Evolutionary conservation across 2,797 vertebrate genomes (phyloP), one percentile per base, ranked within the genome.

Genomic region (Pipistrellus pipistrellus): DNA sequence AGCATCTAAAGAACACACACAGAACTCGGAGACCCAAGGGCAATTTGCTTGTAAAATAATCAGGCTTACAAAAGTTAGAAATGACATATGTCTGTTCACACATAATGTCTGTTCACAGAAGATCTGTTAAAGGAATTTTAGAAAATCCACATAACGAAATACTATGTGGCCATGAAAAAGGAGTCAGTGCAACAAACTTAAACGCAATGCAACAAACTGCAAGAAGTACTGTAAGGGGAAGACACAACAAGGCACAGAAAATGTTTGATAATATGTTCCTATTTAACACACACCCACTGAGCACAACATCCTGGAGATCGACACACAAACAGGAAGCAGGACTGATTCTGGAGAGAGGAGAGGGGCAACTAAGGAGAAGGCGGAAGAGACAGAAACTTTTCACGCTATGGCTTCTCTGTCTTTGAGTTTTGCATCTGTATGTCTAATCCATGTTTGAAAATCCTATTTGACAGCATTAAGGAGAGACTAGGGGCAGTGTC

Each of bases 121-220:
- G 9, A 21, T 9, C 25, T n/a, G 1, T 66, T 55, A 41, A 23
- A 64, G 18, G 59, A 72, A 78, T 83, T 88, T 95, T 88, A 87
- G 73, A 92, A 93, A 93, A 57, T 44, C 10, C 17, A 71, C 7
- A 48, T 35, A 48, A 64, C 2, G n/a, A 96, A 93, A 83, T 88
- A 96, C 15, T 64, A 95, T 3, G 20, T 85, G 59, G 48, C 30
- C 53, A 1, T 35, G 35, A 93, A 96, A 89, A 93, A 51, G 51
- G 21, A 72, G 20, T 23, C 35, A 32, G 17, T 2, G 73, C 38
- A 41, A 41, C 38, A 41, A 41, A 41, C 7, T 46, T 90, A 21
- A 55, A 78, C 2, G 13, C 32, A 55, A 38, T 59, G 55, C 15
- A 78, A 93, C 8, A 64, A 82, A 82, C 35, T 51, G 15, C 51